Evolutionary conservation across 2,888 invertebrate genomes (phyloP).

Genomic region (Caenorhabditis virilis): DNA sequence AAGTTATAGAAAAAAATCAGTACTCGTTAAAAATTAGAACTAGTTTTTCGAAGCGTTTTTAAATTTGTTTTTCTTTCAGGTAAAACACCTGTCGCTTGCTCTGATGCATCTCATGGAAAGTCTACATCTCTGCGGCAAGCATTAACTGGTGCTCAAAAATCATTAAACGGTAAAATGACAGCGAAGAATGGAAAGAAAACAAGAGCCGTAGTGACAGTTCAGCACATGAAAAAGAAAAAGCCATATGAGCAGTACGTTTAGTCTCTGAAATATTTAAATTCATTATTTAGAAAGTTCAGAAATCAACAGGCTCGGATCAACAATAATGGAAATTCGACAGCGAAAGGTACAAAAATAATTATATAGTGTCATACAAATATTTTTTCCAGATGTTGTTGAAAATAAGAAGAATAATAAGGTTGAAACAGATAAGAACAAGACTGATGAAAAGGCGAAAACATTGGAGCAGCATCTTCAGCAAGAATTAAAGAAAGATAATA

Average conservation of each 20-base stretch:
- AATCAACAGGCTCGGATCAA: conserved; percentile 9
- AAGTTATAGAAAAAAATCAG: too few relatives aligned
- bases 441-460: too few relatives aligned
- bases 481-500: too few relatives aligned
- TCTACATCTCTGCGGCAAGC: conserved; percentile 51
- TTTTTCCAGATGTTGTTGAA: conserved; percentile 16
- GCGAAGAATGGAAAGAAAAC: conserved; percentile 39
- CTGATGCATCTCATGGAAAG: conserved; percentile 31
- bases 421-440: conserved; percentile 1
- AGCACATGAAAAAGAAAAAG: conserved; percentile 51
- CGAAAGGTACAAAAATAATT: conserved; percentile 9
- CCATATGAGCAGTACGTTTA: conserved; percentile 14
- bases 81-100: conserved; percentile 16
- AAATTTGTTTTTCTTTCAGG: too few relatives aligned
- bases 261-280: conserved; percentile 8
- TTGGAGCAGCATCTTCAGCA: background rate
- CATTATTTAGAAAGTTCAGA: conserved; percentile 13
- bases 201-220: conserved; percentile 32
- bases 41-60: too few relatives aligned
- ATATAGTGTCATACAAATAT: background rate
- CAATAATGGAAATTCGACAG: conserved; percentile 15
- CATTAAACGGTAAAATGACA: conserved; percentile 36
- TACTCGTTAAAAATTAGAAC: too few relatives aligned
- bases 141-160: conserved; percentile 51
- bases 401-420: conserved; percentile 19